Conservation (phyloP, 2,113 vertebrate species). For the Myxocyprinus asiaticus region DNA sequence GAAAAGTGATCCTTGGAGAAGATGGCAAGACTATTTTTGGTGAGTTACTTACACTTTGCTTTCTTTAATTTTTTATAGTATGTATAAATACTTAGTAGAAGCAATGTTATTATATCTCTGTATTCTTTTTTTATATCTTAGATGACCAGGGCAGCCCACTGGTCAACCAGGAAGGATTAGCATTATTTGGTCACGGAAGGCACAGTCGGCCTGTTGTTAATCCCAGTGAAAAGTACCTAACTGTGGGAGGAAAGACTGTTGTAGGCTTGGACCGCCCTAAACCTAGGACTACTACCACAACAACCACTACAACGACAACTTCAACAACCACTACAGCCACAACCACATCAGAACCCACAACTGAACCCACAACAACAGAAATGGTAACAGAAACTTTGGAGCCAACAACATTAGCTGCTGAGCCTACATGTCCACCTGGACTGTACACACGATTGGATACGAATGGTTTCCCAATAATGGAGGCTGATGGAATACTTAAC, state of each 20-base stretch:
- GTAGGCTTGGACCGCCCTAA: conserved; percentile 85
- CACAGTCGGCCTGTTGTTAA: conserved; percentile 88
- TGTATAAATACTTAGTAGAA: too few species aligned
- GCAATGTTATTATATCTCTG: background rate
- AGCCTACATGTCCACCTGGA: conserved; percentile 88
- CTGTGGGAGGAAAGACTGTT: conserved; percentile 90
- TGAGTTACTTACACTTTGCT: conserved; percentile 63
- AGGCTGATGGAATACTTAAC: conserved; percentile 78
- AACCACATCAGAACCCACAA: conserved; percentile 64
- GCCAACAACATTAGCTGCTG: conserved; percentile 66
- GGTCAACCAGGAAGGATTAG: conserved; percentile 89
- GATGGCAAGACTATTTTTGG: conserved; percentile 95
- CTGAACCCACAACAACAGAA: conserved; percentile 66
- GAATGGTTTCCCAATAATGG: conserved; percentile 79
- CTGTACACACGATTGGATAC: conserved; percentile 81
- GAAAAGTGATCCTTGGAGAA: conserved; percentile 89
- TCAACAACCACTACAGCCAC: conserved; percentile 65
- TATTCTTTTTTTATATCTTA: conserved; percentile 60
- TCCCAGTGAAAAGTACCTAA: conserved; percentile 90
- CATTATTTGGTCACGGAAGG: conserved; percentile 90
- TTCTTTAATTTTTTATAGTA: too few species aligned
- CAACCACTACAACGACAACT: conserved; percentile 67
- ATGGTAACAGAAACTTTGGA: conserved; percentile 68
- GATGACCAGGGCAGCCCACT: conserved; percentile 90
- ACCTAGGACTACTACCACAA: conserved; percentile 71